Base-by-base conservation (phyloP, 1,140 invertebrate genomes). In the Trichonephila clavipes region DNA sequence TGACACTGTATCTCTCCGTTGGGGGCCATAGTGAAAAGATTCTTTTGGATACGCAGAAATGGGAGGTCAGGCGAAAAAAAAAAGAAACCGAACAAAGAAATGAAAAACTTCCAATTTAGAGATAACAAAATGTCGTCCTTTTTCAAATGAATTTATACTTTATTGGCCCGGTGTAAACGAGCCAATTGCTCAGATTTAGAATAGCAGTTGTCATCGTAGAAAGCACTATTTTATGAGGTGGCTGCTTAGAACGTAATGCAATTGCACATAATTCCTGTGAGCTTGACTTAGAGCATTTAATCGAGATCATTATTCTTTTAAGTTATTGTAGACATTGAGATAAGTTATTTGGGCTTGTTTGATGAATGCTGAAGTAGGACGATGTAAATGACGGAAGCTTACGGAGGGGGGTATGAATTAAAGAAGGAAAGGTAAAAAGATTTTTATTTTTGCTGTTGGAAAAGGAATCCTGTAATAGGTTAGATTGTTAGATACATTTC, bases 1-100 rank as follows among this genome's bases (percentile, higher is more conserved):
- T 87, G 91, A 92, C 83, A 92, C 64, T 87, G 62, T 86, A 59
- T 69, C n/a, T 34, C 83, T 28, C 83, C 64, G 66, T 19, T 66
- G 82, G 91, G 91, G 91, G 81, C 51, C 4, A 44, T 21, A 34
- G 82, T 10, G n/a, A 85, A 58, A 51, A 85, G 72, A 40, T 28
- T 21, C 62, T 64, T 64, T 21, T 21, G n/a, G 14, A 24, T n/a
- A 40, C 14, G 51, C 7, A 18, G 77, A 40, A 44, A 82, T 18
- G 28, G 28, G 34, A 77, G 72, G 72, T 77, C 72, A 77, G 28
- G 28, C 66, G 24, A n/a, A 77, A 19, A 77, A 6, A n/a, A n/a
- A 28, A 51, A 51, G 51, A 51, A 51, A 51, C 51, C 51, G 51
- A 51, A 51, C 51, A 51, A 51, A 83, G 51, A 83, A 51, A 83